phyloP scores from a whole-genome alignment of 2,888 invertebrate genomes.

The Nasonia oneida region DNA sequence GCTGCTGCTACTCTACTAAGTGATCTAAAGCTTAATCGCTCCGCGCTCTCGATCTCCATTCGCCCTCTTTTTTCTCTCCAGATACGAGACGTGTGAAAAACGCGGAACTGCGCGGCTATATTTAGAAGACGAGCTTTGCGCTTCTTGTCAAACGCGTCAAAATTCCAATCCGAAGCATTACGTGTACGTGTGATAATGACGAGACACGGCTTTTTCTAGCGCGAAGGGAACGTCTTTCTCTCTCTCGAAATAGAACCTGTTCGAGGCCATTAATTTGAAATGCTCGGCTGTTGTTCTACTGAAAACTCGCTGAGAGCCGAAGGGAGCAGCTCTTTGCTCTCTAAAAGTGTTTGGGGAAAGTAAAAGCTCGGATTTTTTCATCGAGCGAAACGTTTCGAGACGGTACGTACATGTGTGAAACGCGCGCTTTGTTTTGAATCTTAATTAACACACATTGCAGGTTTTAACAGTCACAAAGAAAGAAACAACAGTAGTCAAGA shows the following conservation, averaged over 20 bases:
- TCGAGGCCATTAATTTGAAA: not conserved
- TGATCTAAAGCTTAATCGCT: conserved; percentile 42
- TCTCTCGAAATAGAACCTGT: not conserved
- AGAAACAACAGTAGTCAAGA: not conserved
- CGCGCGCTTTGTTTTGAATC: too few species aligned
- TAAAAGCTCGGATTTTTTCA: too few species aligned
- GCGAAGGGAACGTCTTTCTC: not conserved
- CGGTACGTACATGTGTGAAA: too few species aligned
- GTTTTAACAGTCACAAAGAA: not conserved
- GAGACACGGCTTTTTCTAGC: not conserved
- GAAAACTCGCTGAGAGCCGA: not conserved
- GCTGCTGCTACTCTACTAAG: conserved; percentile 19
- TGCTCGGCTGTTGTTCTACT: not conserved
- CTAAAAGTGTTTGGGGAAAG: not conserved
- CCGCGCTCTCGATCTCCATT: not conserved
- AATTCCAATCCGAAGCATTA: not conserved
- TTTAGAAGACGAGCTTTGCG: not conserved
- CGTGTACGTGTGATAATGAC: not conserved
- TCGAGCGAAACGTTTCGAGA: too few species aligned
- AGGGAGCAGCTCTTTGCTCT: not conserved
- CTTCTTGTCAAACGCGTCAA: not conserved
- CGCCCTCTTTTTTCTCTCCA: not conserved
- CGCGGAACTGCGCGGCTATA: conserved; percentile 16
- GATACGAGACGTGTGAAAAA: not conserved
- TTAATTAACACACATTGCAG: not conserved